These are phyloP conservation scores for Riparia riparia DNA, from an alignment of 2,113 vertebrate species.

Conservation along the genomic window DNA sequence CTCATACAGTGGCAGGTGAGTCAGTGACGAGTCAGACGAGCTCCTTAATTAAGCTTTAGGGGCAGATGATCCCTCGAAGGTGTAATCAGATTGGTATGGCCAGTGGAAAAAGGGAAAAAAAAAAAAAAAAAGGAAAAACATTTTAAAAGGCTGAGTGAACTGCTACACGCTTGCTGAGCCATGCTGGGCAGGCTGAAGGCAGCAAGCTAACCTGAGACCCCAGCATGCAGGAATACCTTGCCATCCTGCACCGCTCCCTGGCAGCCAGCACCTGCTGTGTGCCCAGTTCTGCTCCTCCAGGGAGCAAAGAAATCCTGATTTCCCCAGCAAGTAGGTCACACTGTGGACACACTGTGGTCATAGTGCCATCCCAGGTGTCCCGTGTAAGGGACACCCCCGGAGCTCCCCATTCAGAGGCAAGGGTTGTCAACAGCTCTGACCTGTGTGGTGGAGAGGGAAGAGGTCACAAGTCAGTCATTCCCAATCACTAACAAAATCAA, in stretches of 20 bases:
- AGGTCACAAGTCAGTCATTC: not conserved
- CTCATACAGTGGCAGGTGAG: conserved; percentile 74
- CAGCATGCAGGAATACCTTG: not conserved
- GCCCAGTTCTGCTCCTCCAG: not conserved
- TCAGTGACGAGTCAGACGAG: conserved; percentile 69
- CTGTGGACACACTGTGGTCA: not conserved
- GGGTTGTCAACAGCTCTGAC: not conserved
- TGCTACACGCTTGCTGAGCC: not conserved
- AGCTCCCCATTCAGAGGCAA: not conserved
- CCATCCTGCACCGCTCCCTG: not conserved
- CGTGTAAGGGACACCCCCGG: not conserved
- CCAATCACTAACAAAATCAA: not conserved
- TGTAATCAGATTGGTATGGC: conserved; percentile 46
- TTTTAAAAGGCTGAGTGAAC: not conserved
- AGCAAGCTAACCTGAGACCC: not conserved
- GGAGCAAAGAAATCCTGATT: not conserved
- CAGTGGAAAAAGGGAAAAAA: not conserved
- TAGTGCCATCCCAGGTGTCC: rapidly evolving
- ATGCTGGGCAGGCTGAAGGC: not conserved
- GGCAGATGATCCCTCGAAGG: conserved; percentile 43
- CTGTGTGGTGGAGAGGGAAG: not conserved
- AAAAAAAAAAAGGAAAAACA: not conserved
- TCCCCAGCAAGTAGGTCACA: not conserved
- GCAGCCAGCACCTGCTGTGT: not conserved
- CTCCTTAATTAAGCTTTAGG: conserved; percentile 49